Percentiles rank a stretch among this genome's conserved stretches.
Conservation (phyloP, 2,113 vertebrate genomes). For the Pheucticus melanocephalus region DNA sequence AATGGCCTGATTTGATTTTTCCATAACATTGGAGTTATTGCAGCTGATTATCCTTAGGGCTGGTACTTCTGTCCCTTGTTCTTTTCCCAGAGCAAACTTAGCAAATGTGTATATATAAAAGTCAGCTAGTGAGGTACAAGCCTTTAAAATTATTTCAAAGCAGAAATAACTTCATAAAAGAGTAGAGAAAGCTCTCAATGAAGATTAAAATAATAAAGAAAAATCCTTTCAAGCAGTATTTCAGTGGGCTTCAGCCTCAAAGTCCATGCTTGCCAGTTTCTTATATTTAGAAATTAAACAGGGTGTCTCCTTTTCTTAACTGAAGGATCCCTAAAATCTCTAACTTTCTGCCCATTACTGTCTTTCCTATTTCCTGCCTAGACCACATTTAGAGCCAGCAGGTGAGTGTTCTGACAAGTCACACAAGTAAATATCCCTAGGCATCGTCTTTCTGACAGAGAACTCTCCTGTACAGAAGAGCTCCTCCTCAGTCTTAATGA, state of each 20-base stretch:
- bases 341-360: neutral
- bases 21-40: neutral
- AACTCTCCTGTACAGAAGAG: neutral
- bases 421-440: neutral
- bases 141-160: neutral
- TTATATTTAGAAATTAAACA: neutral
- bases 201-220: neutral
- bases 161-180: neutral
- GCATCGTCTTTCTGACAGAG: neutral
- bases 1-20: neutral
- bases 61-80: neutral
- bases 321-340: neutral
- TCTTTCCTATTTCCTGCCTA: neutral
- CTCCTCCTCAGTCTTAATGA: neutral
- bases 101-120: neutral
- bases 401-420: neutral
- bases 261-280: neutral
- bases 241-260: neutral
- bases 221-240: neutral
- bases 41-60: neutral
- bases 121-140: neutral
- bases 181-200: neutral
- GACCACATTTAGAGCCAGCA: neutral
- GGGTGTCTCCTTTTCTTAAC: neutral
- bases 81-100: neutral